Evolutionary conservation across 2,113 vertebrate genomes (phyloP), one percentile per base, ranked within the genome.

Genomic region (Lasiurus borealis): DNA sequence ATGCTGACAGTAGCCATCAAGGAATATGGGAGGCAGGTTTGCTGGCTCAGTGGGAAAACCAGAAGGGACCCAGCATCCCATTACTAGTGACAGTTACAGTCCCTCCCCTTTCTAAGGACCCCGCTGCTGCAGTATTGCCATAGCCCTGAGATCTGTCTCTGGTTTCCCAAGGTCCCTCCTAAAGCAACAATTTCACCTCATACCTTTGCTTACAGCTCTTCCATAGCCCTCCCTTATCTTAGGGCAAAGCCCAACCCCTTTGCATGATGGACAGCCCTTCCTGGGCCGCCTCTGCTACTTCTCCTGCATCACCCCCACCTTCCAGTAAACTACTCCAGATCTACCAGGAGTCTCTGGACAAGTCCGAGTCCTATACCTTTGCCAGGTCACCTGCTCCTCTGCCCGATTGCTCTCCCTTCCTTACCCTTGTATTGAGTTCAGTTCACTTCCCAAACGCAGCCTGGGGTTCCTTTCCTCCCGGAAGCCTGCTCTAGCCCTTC

Each of bases 251-350:
- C 68, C 23, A 48, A 0, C 8, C 16, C 80, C 36, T 46, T 29
- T 57, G 31, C 23, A 2, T 25, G 62, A 34, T 27, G 13, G 50
- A 31, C 15, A 73, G 59, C 2, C 31, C 59, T 44, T 72, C 88
- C 57, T 69, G 18, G 31, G 3, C 12, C 76, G 46, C 2, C 36
- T 81, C 15, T 29, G 57, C 72, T 23, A 1, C 25, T 48, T 25
- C 29, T 72, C 44, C 25, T 5, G 0, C 0, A 0, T 71, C n/a
- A 2, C 82, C 25, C 46, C 48, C 59, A 36, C 15, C 14, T 48
- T 18, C 34, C 19, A 4, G 0, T 77, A 29, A 75, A 21, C 14
- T 54, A 69, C 8, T n/a, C 19, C 36, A 44, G 21, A n/a, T 59
- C 2, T 1, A 19, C 11, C 5, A 18, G 29, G 85, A 40, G 19